A percentile compares a stretch with the other conserved stretches of the same genome.
Evolutionary conservation across 2,888 invertebrate species (phyloP).

Genomic region (Sphaerophoria taeniata): DNA sequence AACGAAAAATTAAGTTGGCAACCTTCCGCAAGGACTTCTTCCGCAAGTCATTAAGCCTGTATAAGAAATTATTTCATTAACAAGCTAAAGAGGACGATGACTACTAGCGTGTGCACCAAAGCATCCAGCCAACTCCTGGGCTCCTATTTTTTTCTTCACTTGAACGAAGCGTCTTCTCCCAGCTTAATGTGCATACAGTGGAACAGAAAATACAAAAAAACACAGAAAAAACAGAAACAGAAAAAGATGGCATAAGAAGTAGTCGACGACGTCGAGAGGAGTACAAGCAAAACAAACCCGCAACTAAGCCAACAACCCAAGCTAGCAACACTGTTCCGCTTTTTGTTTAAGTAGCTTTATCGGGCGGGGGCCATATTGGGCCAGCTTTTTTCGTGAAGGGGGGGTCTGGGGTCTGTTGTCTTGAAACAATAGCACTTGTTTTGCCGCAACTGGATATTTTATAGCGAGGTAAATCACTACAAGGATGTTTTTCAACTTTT

Average conservation of each 20-base stretch:
- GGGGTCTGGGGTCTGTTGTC: neutral
- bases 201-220: constrained; percentile 53
- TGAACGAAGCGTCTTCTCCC: neutral
- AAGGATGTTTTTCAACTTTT: constrained; percentile 51
- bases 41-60: constrained; percentile 77
- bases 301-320: constrained; percentile 70
- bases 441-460: constrained; percentile 73
- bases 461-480: constrained; percentile 73
- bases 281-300: constrained; percentile 69
- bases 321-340: constrained; percentile 52
- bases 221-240: constrained; percentile 5
- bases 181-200: constrained; percentile 1
- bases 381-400: neutral
- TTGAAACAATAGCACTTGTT: constrained; percentile 71
- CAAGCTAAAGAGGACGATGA: constrained; percentile 74
- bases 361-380: constrained; percentile 4
- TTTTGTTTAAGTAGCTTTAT: constrained; percentile 49
- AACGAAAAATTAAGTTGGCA: constrained; percentile 73
- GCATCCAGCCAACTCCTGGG: neutral
- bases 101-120: constrained; percentile 44
- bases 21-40: constrained; percentile 73
- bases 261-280: constrained; percentile 17
- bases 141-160: too few species aligned
- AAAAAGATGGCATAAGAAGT: constrained; percentile 49
- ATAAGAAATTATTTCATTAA: constrained; percentile 78